Base-by-base conservation (phyloP, 2,888 invertebrate genomes). In the Oxyteleia sp. region DNA sequence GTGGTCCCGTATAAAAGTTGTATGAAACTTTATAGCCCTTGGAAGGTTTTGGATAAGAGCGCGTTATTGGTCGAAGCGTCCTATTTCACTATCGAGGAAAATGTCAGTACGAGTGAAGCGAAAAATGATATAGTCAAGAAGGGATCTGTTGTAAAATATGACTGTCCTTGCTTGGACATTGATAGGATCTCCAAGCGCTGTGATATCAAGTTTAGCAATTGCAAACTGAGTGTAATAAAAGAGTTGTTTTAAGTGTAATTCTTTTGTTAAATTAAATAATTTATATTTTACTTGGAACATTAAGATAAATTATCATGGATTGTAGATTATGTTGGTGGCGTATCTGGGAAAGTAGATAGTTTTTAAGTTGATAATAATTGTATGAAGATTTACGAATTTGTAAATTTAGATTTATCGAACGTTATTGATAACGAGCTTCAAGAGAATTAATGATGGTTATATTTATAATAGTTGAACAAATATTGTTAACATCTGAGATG, bases 1-100 rank as follows among this genome's bases (percentile, higher is more conserved):
- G 87, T 1, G 49, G 79, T 90, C 29, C 75, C 74, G 11, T 61
- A 86, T 0, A 74, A 85, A 10, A 82, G 84, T 68, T 53, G 69
- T 10, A 79, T 91, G 47, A 88, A 90, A 57, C 83, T 92, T 69
- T 90, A 89, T 80, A 88, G 87, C 0, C 91, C 92, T 0, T 92
- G 91, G 91, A 87, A 89, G 57, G 53, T 88, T 11, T 71, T 92
- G 11, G 88, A 91, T 57, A 18, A 64, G 1, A 64, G 76, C 2
- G 72, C 82, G 26, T 59, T 82, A 15, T 55, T 87, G 4, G 11
- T 92, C 2, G 88, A 86, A 59, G 86, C 87, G 16, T 86, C 78
- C 2, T 89, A 90, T 35, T 81, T 84, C 29, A 75, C 32, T 29
- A 86, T 92, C 38, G 85, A 86, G 7, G 63, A 59, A 0, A 49